Base-by-base conservation (phyloP, 2,888 invertebrate species). In the Erebia epiphron region DNA sequence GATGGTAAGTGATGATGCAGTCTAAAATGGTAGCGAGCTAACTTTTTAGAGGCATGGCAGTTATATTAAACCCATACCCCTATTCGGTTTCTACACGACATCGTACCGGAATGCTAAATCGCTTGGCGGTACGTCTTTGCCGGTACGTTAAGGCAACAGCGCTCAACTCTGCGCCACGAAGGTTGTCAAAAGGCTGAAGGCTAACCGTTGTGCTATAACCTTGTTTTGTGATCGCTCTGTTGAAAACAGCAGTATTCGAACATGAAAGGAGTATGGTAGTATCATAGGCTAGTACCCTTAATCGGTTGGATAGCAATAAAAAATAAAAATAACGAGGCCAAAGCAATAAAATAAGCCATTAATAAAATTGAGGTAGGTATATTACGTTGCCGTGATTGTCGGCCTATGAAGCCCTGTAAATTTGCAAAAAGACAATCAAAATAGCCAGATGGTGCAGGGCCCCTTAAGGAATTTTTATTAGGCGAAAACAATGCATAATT, bases 391-490 rank as follows among this genome's bases (percentile, higher is more conserved):
- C 50, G 56, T 58, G 67, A 58, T 58, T 58, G 49, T 67, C 46
- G 67, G 70, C 62, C 77, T 81, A 81, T 75, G 82, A 86, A 85
- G 82, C 85, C 83, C 74, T 86, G 86, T 77, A 79, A 84, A 79
- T 79, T 76, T 68, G 77, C 76, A 83, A 82, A 83, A 83, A 77
- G 77, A 79, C 77, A 65, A 69, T 21, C 58, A 69, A 69, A 65
- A 65, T 65, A 35, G 26, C 58, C 61, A 46, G 61, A 56, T 62
- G 54, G 54, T 46, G 50, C 43, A 49, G 35, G 35, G 35, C 58
- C 21, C 52, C 46, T 54, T 41, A 18, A 72, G 73, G 74, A 76
- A 78, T 78, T 78, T 82, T 82, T 79, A 76, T 78, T 72, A 65
- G 74, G 75, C 78, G 75, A 76, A 79, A 80, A 80, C 76, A 78